phyloP scores from a whole-genome alignment of 1,140 invertebrate species.

The Drosophila pachea region DNA sequence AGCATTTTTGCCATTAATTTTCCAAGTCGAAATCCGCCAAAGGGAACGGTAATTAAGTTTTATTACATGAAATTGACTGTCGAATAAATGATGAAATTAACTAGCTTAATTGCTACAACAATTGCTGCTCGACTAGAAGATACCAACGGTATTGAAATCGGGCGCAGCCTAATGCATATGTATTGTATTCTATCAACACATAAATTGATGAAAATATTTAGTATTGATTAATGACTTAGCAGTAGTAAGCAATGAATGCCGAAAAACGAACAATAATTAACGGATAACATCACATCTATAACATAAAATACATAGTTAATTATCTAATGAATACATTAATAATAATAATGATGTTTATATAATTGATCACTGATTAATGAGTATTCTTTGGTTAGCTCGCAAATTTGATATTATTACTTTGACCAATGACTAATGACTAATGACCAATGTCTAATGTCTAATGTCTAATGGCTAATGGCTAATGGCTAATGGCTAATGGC shows the following conservation, averaged over 20 bases:
- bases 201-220: no score
- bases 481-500: no score
- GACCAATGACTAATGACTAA: neutral
- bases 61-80: neutral
- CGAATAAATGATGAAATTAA: conserved; percentile 1
- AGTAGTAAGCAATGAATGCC: neutral
- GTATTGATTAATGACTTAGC: no score
- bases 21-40: neutral
- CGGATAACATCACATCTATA: no score
- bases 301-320: no score
- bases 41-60: conserved; percentile 1
- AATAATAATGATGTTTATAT: no score
- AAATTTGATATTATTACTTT: neutral
- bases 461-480: no score
- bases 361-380: no score
- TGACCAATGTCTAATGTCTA: neutral
- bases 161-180: neutral
- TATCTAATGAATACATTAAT: no score
- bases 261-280: no score
- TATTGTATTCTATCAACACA: no score
- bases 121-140: neutral
- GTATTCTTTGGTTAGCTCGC: no score
- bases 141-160: neutral
- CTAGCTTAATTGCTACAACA: neutral
- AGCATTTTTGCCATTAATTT: conserved; percentile 5